phyloP scores from a whole-genome alignment of 2,888 invertebrate genomes.

The Nineta flava region DNA sequence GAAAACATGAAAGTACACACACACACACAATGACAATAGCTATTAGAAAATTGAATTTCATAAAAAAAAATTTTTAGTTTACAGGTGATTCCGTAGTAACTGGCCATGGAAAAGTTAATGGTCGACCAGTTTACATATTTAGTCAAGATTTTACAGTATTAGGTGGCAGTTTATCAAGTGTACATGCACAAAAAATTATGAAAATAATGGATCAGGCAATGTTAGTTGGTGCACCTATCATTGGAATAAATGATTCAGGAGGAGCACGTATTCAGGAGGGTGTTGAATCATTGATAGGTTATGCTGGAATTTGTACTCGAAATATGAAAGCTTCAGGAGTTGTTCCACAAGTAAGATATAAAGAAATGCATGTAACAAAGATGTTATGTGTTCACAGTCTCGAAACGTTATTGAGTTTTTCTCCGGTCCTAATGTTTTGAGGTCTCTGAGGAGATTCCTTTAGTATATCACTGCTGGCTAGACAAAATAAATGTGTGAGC shows the following conservation, averaged over 20 bases:
- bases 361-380: too few species aligned
- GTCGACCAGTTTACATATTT: slow-evolving; percentile 42
- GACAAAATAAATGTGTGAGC: too few species aligned
- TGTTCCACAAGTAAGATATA: too few species aligned
- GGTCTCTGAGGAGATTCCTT: too few species aligned
- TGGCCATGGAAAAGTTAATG: slow-evolving; percentile 44
- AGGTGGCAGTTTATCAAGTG: slow-evolving; percentile 46
- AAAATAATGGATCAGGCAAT: slow-evolving; percentile 52
- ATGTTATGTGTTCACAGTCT: too few species aligned
- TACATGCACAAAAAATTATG: slow-evolving; percentile 49
- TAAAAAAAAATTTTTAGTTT: too few species aligned
- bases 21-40: slow-evolving; percentile 13
- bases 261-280: slow-evolving; percentile 56
- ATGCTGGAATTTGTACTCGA: too few species aligned
- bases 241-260: slow-evolving; percentile 52
- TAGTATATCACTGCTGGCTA: too few species aligned
- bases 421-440: too few species aligned
- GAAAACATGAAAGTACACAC: slow-evolving; percentile 37
- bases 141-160: slow-evolving; percentile 19
- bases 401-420: too few species aligned
- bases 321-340: too few species aligned
- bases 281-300: slow-evolving; percentile 43
- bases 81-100: slow-evolving; percentile 32
- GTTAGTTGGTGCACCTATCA: slow-evolving; percentile 47
- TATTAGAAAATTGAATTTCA: too few species aligned